These are phyloP conservation scores for Hesperia comma DNA, from an alignment of 2,888 invertebrate genomes.

Conservation along the genomic window DNA sequence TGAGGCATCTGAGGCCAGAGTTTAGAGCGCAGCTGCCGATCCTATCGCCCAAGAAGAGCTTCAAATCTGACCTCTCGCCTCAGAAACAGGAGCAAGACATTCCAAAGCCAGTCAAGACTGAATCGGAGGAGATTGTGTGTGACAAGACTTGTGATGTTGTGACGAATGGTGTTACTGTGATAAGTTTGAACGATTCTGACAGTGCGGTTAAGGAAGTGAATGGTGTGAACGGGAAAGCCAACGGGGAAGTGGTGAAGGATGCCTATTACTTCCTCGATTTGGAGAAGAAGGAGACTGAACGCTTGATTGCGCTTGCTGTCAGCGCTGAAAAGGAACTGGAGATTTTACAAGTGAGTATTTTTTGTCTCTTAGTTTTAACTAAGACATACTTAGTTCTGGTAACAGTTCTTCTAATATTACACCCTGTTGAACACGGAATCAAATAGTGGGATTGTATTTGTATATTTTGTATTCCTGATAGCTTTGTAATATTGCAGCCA, in stretches of 20 bases:
- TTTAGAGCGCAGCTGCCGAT: slow-evolving; percentile 93
- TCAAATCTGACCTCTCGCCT: slow-evolving; percentile 66
- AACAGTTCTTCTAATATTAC: no score
- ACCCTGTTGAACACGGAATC: no score
- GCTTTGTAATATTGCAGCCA: no score
- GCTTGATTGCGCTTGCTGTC: slow-evolving; percentile 87
- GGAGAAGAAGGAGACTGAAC: slow-evolving; percentile 88
- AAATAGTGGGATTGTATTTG: no score
- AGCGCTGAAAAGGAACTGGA: slow-evolving; percentile 88
- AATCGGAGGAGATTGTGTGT: slow-evolving; percentile 41
- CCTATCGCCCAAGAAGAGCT: slow-evolving; percentile 83
- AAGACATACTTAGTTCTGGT: no score
- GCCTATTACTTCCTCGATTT: slow-evolving; percentile 91
- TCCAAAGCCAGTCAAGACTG: slow-evolving; percentile 64
- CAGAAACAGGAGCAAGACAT: slow-evolving; percentile 69
- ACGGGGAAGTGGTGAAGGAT: slow-evolving; percentile 83
- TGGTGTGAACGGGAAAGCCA: slow-evolving; percentile 50
- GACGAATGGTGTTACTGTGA: slow-evolving; percentile 72
- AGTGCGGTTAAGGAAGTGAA: slow-evolving; percentile 47
- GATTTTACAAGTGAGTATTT: slow-evolving; percentile 67
- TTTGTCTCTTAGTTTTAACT: no score
- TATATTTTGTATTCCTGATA: no score
- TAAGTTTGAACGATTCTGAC: slow-evolving; percentile 64
- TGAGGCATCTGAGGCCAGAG: slow-evolving; percentile 92
- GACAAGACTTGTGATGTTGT: slow-evolving; percentile 49